Percentiles rank a stretch among this genome's conserved stretches.
phyloP scores from a whole-genome alignment of 2,888 invertebrate species.

The Nephrotoma appendiculata region DNA sequence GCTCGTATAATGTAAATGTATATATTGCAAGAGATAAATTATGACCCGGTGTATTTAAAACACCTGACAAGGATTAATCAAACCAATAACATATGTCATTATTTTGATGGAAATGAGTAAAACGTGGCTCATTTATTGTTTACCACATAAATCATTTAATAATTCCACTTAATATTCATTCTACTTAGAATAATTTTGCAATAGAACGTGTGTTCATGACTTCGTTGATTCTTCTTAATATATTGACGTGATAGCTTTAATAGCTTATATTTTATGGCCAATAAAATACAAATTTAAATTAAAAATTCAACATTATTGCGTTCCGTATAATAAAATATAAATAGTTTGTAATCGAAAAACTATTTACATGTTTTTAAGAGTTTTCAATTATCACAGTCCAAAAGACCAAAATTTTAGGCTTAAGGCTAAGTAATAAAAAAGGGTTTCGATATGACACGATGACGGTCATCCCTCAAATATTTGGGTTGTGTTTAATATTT shows the following conservation, averaged over 20 bases:
- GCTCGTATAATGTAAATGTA: not conserved
- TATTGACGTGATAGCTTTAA: not conserved
- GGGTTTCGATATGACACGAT: not conserved
- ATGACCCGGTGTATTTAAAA: not conserved
- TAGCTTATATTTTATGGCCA: not conserved
- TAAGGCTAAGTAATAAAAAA: not conserved
- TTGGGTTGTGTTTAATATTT: not conserved
- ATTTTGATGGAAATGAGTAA: not conserved
- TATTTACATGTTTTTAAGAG: not conserved
- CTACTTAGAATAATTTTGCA: not conserved
- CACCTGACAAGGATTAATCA: not conserved
- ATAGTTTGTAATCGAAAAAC: not conserved
- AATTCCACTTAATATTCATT: not conserved
- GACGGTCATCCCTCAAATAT: not conserved
- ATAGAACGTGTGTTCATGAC: not conserved
- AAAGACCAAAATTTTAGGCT: not conserved
- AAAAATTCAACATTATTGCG: not conserved
- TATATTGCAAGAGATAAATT: not conserved
- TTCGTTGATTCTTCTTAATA: not conserved
- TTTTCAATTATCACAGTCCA: not conserved
- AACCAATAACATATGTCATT: not conserved
- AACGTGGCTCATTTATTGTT: not conserved
- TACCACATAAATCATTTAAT: not conserved
- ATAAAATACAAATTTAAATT: not conserved
- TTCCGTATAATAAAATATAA: not conserved